Base-by-base conservation (phyloP, 2,888 invertebrate species). In the Hecatera dysodea region DNA sequence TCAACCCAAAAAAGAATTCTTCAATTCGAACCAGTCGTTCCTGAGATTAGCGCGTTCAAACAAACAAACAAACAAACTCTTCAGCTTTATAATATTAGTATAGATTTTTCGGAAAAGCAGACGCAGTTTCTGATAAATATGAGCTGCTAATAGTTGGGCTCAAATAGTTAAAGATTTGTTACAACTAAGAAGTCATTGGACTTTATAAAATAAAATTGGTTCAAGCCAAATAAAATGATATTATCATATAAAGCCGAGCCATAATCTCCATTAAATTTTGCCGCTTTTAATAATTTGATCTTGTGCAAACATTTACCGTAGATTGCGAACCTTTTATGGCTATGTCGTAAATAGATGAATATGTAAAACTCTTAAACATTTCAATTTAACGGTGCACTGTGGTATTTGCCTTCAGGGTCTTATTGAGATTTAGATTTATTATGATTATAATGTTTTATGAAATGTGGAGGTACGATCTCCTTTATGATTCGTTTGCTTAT, bases 291-390 rank as follows among this genome's bases (percentile, higher is more conserved):
- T 44, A 4, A 57, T 66, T 57, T 52, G 2, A 67, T 53, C 3
- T n/a, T 33, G 17, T 59, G 36, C 17, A 36, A 74, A 67, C 67
- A 42, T 74, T 42, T 66, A 66, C 12, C 39, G 11, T 39, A 22
- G 12, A 48, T 65, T 72, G 27, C 19, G 4, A 57, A 39, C 6
- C 17, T 44, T 72, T 53, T 57, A 65, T 39, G 48, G 29, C 3
- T 27, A 4, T 0, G 12, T 44, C 42, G 33, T 65, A 65, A 65
- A 72, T 57, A 44, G 19, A 22, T 42, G 15, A 56, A 42, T 24
- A 60, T 48, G 12, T 48, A 48, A 29, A 24, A 19, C n/a, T 29
- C 17, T 2, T 12, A 5, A 57, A 39, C n/a, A 48, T 33, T 8
- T 8, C 5, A 53, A 46, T 42, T 61, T 48, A n/a, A 46, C 6